Percentiles rank a stretch among this genome's conserved stretches.
Evolutionary conservation across 2,797 vertebrate species (phyloP).

Genomic region (Pangasius larnaudii): DNA sequence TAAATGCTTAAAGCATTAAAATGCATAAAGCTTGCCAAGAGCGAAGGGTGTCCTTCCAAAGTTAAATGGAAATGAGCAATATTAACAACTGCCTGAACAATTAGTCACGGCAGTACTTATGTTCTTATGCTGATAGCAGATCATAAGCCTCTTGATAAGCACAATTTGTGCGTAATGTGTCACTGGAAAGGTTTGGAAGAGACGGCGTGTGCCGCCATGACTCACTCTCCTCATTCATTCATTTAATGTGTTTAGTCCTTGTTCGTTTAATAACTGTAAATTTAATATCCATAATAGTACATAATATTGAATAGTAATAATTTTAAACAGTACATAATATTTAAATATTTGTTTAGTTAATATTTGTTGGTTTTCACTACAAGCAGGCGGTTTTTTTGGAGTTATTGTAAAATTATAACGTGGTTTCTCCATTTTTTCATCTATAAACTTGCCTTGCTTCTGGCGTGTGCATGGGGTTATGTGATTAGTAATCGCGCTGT

Average conservation of each 20-base stretch:
- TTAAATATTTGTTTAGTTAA: not conserved
- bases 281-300: not conserved
- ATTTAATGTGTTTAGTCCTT: not conserved
- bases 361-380: not conserved
- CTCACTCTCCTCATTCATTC: not conserved
- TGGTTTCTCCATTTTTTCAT: not conserved
- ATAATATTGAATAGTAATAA: not conserved
- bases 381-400: not conserved
- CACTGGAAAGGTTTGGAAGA: not conserved
- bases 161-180: not conserved
- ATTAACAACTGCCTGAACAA: not conserved
- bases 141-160: not conserved
- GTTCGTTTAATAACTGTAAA: not conserved
- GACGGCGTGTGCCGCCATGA: not conserved
- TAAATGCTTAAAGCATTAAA: not conserved
- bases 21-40: not conserved
- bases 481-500: not conserved
- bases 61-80: not conserved
- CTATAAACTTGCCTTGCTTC: not conserved
- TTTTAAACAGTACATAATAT: not conserved
- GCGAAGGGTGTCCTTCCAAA: not conserved
- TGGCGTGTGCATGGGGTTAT: not conserved
- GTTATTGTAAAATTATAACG: not conserved
- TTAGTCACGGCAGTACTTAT: not conserved
- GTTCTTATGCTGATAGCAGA: not conserved